Base-by-base conservation (phyloP, 2,888 invertebrate species). In the Tortricodes alternella region DNA sequence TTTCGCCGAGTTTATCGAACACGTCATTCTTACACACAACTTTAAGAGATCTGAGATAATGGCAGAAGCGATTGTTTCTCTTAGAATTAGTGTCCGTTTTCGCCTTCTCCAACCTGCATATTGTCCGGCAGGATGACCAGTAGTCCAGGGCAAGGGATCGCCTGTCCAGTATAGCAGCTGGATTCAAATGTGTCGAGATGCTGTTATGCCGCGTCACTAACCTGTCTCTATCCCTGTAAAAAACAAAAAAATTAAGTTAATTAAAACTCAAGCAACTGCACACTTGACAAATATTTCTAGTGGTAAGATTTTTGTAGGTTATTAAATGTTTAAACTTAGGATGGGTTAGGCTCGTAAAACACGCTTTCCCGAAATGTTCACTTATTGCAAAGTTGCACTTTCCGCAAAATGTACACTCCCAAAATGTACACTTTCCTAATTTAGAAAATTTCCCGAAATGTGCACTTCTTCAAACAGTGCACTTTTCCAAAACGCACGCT, bases 31-130 rank as follows among this genome's bases (percentile, higher is more conserved):
- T 91, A 64, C 91, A 91, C 56, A 85, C 83, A 38, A 89, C 73
- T 70, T 89, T 91, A 55, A 92, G 75, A 44, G 92, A 92, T 64
- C 93, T 93, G n/a, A 96, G 88, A 81, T 96, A 96, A 78, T 95
- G 95, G 80, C 94, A 95, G 81, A 95, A 96, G 53, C 96, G 91
- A 70, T 94, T 95, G 60, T 94, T 93, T 59, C 96, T 91, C 73
- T 95, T 95, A 1, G 76, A 84, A 66, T 92, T 93, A 19, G 71
- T 78, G 41, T 92, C 91, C 24, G 92, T 90, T 68, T 94, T 93
- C 9, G 68, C 69, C 64, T 92, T 92, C 74, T 96, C 96, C 35
- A 92, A 86, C 62, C 95, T 92, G 62, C 95, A 94, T 52, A 97
- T 94, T 11, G 91, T 80, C 24, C 96, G 91, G 62, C 96, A 86